Conservation (phyloP, 2,113 vertebrate genomes). For the Marmota monax region DNA sequence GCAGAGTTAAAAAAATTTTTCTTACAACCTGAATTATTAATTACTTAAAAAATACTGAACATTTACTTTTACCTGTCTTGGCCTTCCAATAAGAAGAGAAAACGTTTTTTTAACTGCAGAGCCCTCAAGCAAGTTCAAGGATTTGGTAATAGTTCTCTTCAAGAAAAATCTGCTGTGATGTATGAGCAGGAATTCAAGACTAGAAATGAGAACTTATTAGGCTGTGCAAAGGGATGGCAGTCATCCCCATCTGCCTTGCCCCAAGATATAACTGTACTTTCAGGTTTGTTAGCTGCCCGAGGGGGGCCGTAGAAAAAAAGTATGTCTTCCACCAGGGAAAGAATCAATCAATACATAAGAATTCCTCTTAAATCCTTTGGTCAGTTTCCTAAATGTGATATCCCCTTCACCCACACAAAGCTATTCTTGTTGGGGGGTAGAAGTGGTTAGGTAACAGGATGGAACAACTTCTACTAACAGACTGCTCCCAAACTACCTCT, state of each 20-base stretch:
- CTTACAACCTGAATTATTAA: constrained; percentile 17
- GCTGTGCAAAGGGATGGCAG: no score
- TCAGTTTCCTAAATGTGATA: constrained; percentile 20
- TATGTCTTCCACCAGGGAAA: background rate
- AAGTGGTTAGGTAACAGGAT: no score
- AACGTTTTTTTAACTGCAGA: constrained; percentile 22
- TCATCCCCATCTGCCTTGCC: background rate
- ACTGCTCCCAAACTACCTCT: background rate
- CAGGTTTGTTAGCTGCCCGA: background rate
- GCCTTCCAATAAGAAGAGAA: constrained; percentile 30
- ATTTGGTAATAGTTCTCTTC: constrained; percentile 18
- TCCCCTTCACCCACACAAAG: background rate
- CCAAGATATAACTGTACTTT: background rate
- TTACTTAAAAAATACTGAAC: constrained; percentile 28
- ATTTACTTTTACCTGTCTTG: constrained; percentile 14
- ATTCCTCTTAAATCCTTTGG: background rate
- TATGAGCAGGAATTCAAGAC: background rate
- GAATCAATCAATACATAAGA: background rate
- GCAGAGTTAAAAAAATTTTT: background rate
- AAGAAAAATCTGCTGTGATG: background rate
- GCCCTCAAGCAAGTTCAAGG: background rate
- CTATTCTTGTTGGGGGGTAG: no score
- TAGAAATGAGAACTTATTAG: background rate
- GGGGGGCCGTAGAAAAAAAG: background rate
- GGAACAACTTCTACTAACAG: no score